These are phyloP conservation scores for Trisateles emortualis DNA, from an alignment of 2,888 invertebrate genomes.

Conservation along the genomic window DNA sequence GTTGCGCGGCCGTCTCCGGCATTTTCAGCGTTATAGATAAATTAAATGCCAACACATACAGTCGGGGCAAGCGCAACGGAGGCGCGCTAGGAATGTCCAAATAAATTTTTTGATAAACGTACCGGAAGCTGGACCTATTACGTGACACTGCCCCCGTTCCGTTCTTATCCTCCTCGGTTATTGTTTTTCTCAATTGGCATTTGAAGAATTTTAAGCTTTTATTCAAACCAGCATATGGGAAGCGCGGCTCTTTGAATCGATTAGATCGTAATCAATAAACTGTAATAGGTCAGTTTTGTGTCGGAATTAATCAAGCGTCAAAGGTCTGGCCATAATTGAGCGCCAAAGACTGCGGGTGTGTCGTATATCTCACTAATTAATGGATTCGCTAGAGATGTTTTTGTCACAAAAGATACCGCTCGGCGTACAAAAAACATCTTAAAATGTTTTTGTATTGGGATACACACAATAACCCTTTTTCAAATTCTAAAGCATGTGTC, in stretches of 20 bases:
- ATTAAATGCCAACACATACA: constrained; percentile 84
- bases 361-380: constrained; percentile 85
- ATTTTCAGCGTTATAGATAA: constrained; percentile 83
- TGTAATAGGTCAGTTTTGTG: constrained; percentile 84
- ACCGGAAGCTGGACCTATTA: constrained; percentile 84
- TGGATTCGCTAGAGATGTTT: constrained; percentile 81
- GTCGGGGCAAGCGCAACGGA: constrained; percentile 68
- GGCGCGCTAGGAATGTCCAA: constrained; percentile 81
- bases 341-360: constrained; percentile 75
- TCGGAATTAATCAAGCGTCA: constrained; percentile 85
- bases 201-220: constrained; percentile 75
- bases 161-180: constrained; percentile 73
- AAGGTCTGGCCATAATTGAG: constrained; percentile 80
- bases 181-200: constrained; percentile 81
- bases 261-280: constrained; percentile 80
- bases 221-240: constrained; percentile 76
- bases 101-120: constrained; percentile 84
- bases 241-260: constrained; percentile 82
- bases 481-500: constrained; percentile 39
- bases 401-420: constrained; percentile 80
- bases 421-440: constrained; percentile 54
- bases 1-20: constrained; percentile 72
- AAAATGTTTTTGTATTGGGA: constrained; percentile 46
- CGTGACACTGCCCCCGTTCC: constrained; percentile 80
- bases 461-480: constrained; percentile 49